Evolutionary conservation across 2,797 vertebrate genomes (phyloP), one percentile per base, ranked within the genome.

Genomic region (Bradypodion pumilum): DNA sequence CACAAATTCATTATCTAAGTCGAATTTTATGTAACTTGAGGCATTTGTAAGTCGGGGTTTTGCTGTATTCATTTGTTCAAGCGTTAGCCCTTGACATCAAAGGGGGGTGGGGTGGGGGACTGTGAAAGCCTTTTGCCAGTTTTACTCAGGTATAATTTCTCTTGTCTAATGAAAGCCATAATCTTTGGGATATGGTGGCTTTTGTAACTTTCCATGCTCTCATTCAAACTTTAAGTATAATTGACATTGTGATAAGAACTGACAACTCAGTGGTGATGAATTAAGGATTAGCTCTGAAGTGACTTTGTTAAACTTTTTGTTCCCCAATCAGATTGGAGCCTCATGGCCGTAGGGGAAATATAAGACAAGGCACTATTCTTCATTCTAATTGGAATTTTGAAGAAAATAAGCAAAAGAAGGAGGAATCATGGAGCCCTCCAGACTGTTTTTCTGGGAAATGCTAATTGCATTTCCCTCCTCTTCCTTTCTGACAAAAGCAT

Each of bases 241-340:
- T 65, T 87, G 78, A 0, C 72, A 0, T 65, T 85, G 74, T 79
- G 65, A 42, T 40, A 78, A 74, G 42, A 35, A 91, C 37, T 73
- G 89, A 27, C 75, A 81, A 29, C 72, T 29, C 29, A 29, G 66
- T 52, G 49, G 56, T 29, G 76, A 74, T 81, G 46, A 76, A 81
- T 85, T 65, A 90, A 91, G 85, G 62, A 29, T 84, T 69, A 76
- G 13, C 68, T 78, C 37, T 85, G 29, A 81, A n/a, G 59, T 87
- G 23, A 35, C 27, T 86, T 87, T 72, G 56, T 88, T 74, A 83
- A 75, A 60, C 40, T 80, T 91, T 93, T 92, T 74, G 32, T 72
- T n/a, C 59, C 66, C 16, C 77, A 81, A 42, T 78, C 72, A 89
- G 7, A 46, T 76, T 46, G 56, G 70, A 37, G 80, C 78, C 82